Conservation (phyloP, 2,113 vertebrate genomes). For the Nestor notabilis region DNA sequence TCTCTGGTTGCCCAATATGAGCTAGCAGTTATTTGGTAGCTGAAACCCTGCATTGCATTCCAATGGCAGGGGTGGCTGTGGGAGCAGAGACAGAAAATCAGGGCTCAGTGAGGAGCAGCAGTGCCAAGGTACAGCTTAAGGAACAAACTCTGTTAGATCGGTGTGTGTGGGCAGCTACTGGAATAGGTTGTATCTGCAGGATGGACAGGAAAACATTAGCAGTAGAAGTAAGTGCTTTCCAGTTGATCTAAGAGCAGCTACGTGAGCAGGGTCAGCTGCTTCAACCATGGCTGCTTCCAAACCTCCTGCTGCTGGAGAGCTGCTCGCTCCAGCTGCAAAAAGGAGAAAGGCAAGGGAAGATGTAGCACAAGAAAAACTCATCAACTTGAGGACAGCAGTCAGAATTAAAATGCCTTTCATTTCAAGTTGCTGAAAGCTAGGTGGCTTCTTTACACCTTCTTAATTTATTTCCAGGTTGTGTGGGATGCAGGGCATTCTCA, state of each 20-base stretch:
- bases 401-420: background rate
- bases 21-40: background rate
- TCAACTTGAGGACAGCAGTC: background rate
- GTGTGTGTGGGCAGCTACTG: background rate
- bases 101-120: background rate
- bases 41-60: background rate
- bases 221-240: background rate
- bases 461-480: background rate
- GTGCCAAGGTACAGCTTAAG: background rate
- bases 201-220: background rate
- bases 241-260: background rate
- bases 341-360: background rate
- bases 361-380: background rate
- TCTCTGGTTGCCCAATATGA: background rate
- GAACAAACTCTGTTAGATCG: background rate
- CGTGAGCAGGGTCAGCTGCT: accelerated
- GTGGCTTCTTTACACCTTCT: background rate
- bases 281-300: background rate
- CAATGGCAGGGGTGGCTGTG: background rate
- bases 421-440: background rate
- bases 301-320: background rate
- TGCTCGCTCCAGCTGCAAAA: background rate
- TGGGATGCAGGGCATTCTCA: conserved; percentile 3
- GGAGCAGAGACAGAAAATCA: background rate
- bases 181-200: background rate